Percentiles rank a stretch among this genome's conserved stretches.
These are phyloP conservation scores for Aphaenogaster rudis DNA, from an alignment of 1,140 invertebrate genomes.

Conservation along the genomic window DNA sequence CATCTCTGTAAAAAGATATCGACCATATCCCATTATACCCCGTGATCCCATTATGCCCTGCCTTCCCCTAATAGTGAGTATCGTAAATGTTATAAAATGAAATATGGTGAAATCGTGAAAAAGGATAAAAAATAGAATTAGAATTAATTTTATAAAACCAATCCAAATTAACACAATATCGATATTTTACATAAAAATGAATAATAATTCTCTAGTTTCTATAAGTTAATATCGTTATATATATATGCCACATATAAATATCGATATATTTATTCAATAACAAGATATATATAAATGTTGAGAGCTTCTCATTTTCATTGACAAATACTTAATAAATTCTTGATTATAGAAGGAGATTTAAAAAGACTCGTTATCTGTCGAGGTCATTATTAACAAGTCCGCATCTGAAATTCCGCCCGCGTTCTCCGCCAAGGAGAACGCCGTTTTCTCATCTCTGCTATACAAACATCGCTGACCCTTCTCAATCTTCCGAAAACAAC, in stretches of 20 bases:
- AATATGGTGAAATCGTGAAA: background rate
- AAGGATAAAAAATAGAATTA: background rate
- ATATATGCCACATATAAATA: background rate
- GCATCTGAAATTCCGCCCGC: constrained; percentile 27
- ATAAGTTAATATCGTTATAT: background rate
- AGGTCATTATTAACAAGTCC: constrained; percentile 35
- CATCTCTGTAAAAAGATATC: too few species aligned
- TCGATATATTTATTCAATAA: background rate
- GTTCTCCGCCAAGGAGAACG: constrained; percentile 13
- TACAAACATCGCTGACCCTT: constrained; percentile 61
- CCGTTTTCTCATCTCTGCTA: constrained; percentile 53
- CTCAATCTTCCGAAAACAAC: constrained; percentile 61
- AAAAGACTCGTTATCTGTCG: background rate
- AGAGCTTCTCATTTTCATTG: background rate
- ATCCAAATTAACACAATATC: background rate
- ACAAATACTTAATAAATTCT: background rate
- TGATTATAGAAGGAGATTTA: background rate
- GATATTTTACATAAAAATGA: background rate
- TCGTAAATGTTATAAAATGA: too few species aligned
- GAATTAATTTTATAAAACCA: background rate
- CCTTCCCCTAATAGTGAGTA: too few species aligned
- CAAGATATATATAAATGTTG: background rate
- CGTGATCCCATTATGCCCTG: too few species aligned
- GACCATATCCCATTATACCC: too few species aligned
- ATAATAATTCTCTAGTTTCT: background rate